phyloP scores from a whole-genome alignment of 2,797 vertebrate genomes.

The Taenioides sp. region DNA sequence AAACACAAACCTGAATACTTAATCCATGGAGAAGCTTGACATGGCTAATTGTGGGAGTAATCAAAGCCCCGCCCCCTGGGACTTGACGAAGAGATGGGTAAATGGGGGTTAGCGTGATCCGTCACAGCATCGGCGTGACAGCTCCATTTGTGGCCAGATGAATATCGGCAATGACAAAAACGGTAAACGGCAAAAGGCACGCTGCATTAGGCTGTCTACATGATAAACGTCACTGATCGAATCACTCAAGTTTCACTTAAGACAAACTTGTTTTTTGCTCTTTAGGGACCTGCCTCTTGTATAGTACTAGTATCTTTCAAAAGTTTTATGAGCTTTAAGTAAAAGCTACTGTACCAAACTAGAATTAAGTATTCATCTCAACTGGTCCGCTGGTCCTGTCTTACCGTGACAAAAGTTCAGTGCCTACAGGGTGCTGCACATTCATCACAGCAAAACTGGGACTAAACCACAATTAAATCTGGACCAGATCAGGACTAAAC shows the following conservation, averaged over 20 bases:
- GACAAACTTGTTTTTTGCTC: slow-evolving; percentile 8
- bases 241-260: slow-evolving; percentile 56
- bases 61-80: slow-evolving; percentile 92
- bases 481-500: no score
- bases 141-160: slow-evolving; percentile 77
- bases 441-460: no score
- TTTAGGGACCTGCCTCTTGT: slow-evolving; percentile 15
- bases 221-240: slow-evolving; percentile 62
- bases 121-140: slow-evolving; percentile 71
- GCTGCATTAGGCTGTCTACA: slow-evolving; percentile 65
- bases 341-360: background rate
- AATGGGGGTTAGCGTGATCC: slow-evolving; percentile 80
- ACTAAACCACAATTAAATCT: no score
- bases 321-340: slow-evolving; percentile 4
- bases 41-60: slow-evolving; percentile 97
- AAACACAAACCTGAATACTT: slow-evolving; percentile 98
- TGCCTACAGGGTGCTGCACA: background rate
- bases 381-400: background rate
- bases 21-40: slow-evolving; percentile 94
- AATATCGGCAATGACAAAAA: slow-evolving; percentile 70
- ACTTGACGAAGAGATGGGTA: slow-evolving; percentile 89
- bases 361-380: background rate
- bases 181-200: slow-evolving; percentile 62
- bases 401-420: background rate
- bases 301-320: background rate